Evolutionary conservation across 92 coral and sea anemone genomes (phyloP).

Genomic region (Epizoanthus rinbou): DNA sequence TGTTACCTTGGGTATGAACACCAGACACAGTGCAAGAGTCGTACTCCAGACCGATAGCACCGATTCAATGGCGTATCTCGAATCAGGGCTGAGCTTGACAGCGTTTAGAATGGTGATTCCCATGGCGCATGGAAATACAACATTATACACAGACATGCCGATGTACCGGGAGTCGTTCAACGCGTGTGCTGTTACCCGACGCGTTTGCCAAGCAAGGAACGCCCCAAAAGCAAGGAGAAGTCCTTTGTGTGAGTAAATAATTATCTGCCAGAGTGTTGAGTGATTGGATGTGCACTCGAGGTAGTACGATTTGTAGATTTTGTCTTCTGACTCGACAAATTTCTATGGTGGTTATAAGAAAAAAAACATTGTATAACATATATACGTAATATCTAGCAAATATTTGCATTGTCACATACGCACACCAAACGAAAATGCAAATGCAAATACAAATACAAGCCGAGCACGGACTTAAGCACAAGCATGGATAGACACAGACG

Average conservation of each 20-base stretch:
- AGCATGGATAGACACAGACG: too few species aligned
- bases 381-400: too few species aligned
- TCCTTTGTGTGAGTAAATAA: conserved; percentile 64
- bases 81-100: conserved; percentile 53
- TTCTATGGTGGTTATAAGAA: conserved; percentile 33
- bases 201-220: conserved; percentile 68
- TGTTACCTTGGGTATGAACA: conserved; percentile 64
- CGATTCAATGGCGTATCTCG: conserved; percentile 48
- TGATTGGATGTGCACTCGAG: conserved; percentile 45
- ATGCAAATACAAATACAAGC: background rate
- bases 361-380: background rate
- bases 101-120: conserved; percentile 59
- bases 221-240: conserved; percentile 63
- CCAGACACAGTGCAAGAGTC: conserved; percentile 61
- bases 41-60: conserved; percentile 62
- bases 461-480: background rate
- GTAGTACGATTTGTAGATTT: conserved; percentile 45
- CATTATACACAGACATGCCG: conserved; percentile 62
- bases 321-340: conserved; percentile 45
- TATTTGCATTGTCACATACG: too few species aligned
- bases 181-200: conserved; percentile 49
- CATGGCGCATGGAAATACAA: conserved; percentile 64
- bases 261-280: conserved; percentile 48
- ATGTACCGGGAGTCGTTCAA: conserved; percentile 65
- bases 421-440: background rate